These are phyloP conservation scores for Brachionichthys hirsutus DNA, from an alignment of 2,113 vertebrate species.

Conservation along the genomic window DNA sequence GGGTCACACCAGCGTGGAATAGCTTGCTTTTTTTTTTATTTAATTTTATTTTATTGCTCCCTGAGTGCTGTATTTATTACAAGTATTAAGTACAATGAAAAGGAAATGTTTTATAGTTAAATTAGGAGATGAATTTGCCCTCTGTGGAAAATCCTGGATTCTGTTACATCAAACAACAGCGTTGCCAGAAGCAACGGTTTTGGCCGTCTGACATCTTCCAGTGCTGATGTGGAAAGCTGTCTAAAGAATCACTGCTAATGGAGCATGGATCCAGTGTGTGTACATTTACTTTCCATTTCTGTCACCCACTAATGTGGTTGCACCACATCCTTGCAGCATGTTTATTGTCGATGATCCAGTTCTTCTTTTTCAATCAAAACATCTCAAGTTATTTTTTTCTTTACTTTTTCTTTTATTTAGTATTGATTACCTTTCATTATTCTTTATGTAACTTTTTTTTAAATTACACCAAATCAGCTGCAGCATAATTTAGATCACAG, in stretches of 20 bases:
- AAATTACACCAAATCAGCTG: neutral
- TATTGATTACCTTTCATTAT: neutral
- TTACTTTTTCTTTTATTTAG: neutral
- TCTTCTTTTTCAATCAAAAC: slow-evolving; percentile 24
- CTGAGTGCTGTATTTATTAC: too few species aligned
- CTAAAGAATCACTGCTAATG: neutral
- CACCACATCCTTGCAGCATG: neutral
- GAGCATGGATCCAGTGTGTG: neutral
- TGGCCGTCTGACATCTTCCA: neutral
- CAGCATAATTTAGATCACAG: neutral
- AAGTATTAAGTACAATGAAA: too few species aligned
- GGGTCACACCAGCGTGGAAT: too few species aligned
- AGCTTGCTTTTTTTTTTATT: too few species aligned
- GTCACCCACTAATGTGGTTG: neutral
- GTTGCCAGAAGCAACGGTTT: neutral
- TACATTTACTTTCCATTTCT: neutral
- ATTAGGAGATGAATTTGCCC: too few species aligned
- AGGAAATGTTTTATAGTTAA: too few species aligned
- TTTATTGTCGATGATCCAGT: neutral
- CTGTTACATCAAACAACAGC: neutral
- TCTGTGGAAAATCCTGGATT: neutral
- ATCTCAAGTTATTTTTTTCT: slow-evolving; percentile 48
- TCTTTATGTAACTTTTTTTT: neutral
- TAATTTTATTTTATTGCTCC: too few species aligned
- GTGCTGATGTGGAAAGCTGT: slow-evolving; percentile 16